Conservation (phyloP, 2,888 invertebrate genomes). For the Ommatoiulus sabulosus region DNA sequence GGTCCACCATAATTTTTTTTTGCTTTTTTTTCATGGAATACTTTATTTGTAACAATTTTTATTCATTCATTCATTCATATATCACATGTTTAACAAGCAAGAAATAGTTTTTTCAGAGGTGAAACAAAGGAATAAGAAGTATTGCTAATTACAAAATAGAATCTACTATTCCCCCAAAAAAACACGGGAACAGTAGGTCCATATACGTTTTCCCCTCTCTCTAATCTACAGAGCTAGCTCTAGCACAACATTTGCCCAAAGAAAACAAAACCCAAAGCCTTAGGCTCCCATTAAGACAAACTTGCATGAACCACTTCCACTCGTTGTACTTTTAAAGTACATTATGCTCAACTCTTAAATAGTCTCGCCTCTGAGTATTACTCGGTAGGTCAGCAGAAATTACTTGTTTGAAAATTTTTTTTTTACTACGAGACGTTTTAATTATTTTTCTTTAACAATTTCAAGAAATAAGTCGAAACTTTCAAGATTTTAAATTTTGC, state of each 20-base stretch:
- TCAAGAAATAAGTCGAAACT: not conserved
- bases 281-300: conserved; percentile 47
- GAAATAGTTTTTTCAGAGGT: conserved; percentile 44
- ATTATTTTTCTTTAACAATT: not conserved
- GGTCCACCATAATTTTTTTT: conserved; percentile 47
- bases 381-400: not conserved
- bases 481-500: not conserved
- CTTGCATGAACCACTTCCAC: conserved; percentile 8
- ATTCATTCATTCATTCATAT: conserved; percentile 42
- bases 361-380: not conserved
- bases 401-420: too few relatives aligned
- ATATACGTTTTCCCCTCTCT: conserved; percentile 35
- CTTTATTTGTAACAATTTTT: conserved; percentile 26
- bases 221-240: conserved; percentile 42
- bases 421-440: not conserved
- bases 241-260: conserved; percentile 47
- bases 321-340: conserved; percentile 18
- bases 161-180: conserved; percentile 46
- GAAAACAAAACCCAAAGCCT: conserved; percentile 47
- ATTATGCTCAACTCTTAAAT: not conserved
- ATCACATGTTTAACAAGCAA: conserved; percentile 52
- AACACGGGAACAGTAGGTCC: conserved; percentile 34
- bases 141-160: conserved; percentile 53
- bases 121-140: conserved; percentile 50
- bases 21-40: conserved; percentile 33